These are phyloP conservation scores for Drosophila repletoides DNA, from an alignment of 1,140 invertebrate genomes.

Conservation along the genomic window DNA sequence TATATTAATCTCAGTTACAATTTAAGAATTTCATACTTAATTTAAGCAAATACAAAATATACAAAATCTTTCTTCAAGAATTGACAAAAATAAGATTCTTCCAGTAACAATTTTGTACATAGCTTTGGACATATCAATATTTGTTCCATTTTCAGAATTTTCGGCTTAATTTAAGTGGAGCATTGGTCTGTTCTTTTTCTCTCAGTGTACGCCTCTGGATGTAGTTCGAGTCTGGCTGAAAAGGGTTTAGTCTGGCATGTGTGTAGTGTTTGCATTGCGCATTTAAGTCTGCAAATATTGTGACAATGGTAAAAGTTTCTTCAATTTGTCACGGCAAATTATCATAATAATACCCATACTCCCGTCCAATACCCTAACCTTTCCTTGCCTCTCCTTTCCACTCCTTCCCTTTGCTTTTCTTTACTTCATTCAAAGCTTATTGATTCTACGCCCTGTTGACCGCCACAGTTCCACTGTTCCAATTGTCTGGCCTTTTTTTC, in stretches of 20 bases:
- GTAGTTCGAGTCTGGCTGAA: background rate
- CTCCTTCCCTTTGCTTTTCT: background rate
- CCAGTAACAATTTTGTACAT: no score
- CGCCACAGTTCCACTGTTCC: constrained; percentile 51
- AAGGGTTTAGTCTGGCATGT: constrained; percentile 62
- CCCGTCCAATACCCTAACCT: background rate
- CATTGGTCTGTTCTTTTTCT: no score
- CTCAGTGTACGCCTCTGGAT: background rate
- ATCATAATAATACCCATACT: constrained; percentile 60
- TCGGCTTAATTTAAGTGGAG: no score
- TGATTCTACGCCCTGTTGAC: constrained; percentile 70
- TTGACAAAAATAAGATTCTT: no score
- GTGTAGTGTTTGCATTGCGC: constrained; percentile 73
- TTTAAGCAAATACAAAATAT: no score
- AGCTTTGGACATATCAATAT: no score
- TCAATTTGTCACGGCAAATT: constrained; percentile 67
- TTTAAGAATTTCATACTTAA: no score
- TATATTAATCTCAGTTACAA: no score
- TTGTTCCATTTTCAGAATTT: no score
- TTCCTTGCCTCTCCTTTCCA: background rate
- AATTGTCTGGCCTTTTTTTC: constrained; percentile 13
- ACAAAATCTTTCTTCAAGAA: no score
- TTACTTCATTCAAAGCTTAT: constrained; percentile 42
- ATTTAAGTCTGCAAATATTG: constrained; percentile 74
- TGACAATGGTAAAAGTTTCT: constrained; percentile 52